A percentile compares a stretch with the other conserved stretches of the same genome.
phyloP scores from a whole-genome alignment of 1,140 invertebrate species.

The Drosophila burlai region DNA sequence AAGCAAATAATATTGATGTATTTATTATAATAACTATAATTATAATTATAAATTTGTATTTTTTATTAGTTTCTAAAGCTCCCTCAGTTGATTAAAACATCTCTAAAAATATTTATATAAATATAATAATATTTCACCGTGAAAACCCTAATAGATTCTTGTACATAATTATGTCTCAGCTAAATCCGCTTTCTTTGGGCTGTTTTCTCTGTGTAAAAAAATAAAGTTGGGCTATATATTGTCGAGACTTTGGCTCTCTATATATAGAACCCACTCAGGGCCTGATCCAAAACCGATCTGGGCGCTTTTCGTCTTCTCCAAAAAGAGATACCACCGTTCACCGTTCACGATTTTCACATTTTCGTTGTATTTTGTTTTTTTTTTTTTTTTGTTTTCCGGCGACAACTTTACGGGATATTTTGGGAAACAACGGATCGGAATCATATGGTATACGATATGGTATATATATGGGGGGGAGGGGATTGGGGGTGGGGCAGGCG shows the following conservation, averaged over 20 bases:
- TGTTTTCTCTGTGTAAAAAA: conserved; percentile 3
- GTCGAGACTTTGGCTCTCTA: conserved; percentile 3
- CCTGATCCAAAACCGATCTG: conserved; percentile 15
- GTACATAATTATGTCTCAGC: background rate
- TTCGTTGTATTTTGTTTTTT: background rate
- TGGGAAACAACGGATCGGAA: conserved; percentile 34
- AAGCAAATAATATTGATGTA: too few species aligned
- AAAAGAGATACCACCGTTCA: conserved; percentile 29
- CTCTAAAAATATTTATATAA: too few species aligned
- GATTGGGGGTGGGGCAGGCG: background rate
- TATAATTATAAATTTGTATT: too few species aligned
- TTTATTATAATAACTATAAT: background rate
- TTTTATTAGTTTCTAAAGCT: background rate
- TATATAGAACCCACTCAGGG: conserved; percentile 22
- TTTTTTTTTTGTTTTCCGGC: conserved; percentile 28
- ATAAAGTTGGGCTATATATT: conserved; percentile 5
- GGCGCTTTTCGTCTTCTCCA: conserved; percentile 24
- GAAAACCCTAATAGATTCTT: background rate
- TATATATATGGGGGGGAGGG: background rate
- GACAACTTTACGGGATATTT: conserved; percentile 57
- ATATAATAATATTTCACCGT: background rate
- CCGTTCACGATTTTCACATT: conserved; percentile 19
- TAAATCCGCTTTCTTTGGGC: background rate
- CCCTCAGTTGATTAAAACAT: background rate
- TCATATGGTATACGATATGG: conserved; percentile 19